Evolutionary conservation across 2,113 vertebrate species (phyloP).

Genomic region (Entomyzon cyanotis): DNA sequence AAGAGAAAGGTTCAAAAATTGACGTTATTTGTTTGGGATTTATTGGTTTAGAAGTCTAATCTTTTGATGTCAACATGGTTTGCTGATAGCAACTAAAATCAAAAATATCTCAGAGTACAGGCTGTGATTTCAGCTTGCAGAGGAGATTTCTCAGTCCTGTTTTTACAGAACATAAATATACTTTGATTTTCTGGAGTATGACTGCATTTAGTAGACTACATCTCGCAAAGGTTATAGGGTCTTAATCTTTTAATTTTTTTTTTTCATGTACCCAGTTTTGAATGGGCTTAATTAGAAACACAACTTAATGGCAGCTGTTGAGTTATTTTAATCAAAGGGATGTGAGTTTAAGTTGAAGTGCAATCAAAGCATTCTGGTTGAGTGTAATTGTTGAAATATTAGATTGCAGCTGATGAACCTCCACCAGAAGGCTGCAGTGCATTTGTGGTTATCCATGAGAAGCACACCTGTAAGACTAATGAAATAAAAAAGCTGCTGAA

Average conservation of each 20-base stretch:
- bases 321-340: slow-evolving; percentile 71
- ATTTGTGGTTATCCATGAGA: slow-evolving; percentile 89
- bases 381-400: slow-evolving; percentile 72
- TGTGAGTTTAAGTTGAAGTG: slow-evolving; percentile 46
- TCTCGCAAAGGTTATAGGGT: background rate
- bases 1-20: background rate
- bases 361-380: slow-evolving; percentile 65
- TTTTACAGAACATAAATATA: background rate
- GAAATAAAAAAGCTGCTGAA: slow-evolving; percentile 93
- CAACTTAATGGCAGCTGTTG: slow-evolving; percentile 49
- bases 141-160: background rate
- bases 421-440: slow-evolving; percentile 87
- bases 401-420: slow-evolving; percentile 93
- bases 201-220: background rate
- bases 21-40: background rate
- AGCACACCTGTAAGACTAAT: slow-evolving; percentile 88
- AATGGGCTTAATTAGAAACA: slow-evolving; percentile 52
- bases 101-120: background rate
- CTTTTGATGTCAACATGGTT: background rate
- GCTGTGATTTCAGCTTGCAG: background rate
- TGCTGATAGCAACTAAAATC: background rate
- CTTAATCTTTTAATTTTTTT: background rate
- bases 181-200: background rate
- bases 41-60: background rate
- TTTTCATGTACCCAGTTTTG: background rate